Evolutionary conservation across 2,113 vertebrate species (phyloP).

Genomic region (Prionailurus bengalensis): DNA sequence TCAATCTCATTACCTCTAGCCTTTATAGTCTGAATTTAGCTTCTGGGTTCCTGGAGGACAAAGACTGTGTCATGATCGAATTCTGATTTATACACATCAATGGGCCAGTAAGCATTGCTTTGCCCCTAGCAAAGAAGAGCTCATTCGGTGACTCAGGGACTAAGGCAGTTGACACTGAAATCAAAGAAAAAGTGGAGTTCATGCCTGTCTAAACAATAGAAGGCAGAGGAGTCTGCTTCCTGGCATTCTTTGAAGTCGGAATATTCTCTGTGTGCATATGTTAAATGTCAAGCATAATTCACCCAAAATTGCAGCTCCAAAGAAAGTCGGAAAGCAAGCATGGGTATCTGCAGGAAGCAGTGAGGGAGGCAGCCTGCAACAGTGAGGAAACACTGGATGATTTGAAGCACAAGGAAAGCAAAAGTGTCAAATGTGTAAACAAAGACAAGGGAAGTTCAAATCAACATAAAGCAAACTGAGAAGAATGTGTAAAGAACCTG

Average conservation of each 20-base stretch:
- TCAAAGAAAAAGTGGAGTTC: slow-evolving; percentile 76
- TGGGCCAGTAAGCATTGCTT: not conserved
- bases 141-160: not conserved
- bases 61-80: not conserved
- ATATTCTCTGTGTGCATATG: slow-evolving; percentile 82
- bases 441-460: slow-evolving; percentile 44
- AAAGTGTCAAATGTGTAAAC: slow-evolving; percentile 47
- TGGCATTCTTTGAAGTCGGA: slow-evolving; percentile 74
- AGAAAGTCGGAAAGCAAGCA: slow-evolving; percentile 74
- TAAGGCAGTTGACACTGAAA: slow-evolving; percentile 74
- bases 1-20: not conserved
- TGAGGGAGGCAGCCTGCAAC: slow-evolving; percentile 44
- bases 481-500: not conserved
- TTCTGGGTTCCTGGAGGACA: slow-evolving; percentile 1
- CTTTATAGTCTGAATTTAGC: slow-evolving; percentile 12
- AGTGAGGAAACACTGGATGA: not conserved
- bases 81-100: not conserved
- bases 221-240: slow-evolving; percentile 69
- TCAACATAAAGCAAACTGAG: not conserved
- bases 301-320: slow-evolving; percentile 73
- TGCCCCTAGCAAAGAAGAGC: slow-evolving; percentile 9
- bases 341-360: slow-evolving; percentile 67
- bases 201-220: slow-evolving; percentile 76
- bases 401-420: slow-evolving; percentile 58
- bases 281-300: slow-evolving; percentile 81